A percentile compares a stretch with the other conserved stretches of the same genome.
phyloP scores from a whole-genome alignment of 2,888 invertebrate genomes.

The Lithophane socia region DNA sequence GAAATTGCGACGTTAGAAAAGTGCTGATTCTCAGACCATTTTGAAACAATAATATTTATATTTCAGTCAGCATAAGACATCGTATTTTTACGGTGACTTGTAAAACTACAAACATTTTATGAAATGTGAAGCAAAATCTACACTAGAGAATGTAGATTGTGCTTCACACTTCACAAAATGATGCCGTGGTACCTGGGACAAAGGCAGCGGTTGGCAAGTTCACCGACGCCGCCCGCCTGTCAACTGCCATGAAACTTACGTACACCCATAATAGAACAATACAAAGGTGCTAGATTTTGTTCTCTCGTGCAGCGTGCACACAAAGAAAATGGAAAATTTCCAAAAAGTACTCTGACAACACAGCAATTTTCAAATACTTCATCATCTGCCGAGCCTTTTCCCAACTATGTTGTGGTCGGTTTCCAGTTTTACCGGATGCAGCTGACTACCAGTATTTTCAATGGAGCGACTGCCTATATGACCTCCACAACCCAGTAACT shows the following conservation, averaged over 20 bases:
- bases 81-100: not conserved
- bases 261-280: slow-evolving; percentile 1
- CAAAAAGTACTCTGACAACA: not conserved
- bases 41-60: not conserved
- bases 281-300: not conserved
- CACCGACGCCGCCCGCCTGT: not conserved
- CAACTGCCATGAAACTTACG: slow-evolving; percentile 2
- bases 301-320: not conserved
- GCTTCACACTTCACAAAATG: slow-evolving; percentile 8
- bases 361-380: no score
- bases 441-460: no score
- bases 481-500: no score
- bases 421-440: no score
- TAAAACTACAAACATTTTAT: not conserved
- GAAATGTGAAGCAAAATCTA: not conserved
- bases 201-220: not conserved
- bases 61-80: not conserved
- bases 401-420: no score
- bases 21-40: not conserved
- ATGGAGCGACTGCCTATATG: no score
- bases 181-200: not conserved
- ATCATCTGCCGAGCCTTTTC: no score
- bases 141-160: not conserved
- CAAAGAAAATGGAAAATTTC: not conserved
- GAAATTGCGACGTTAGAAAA: not conserved